Evolutionary conservation across 2,888 invertebrate species (phyloP), one percentile per base, ranked within the genome.

Genomic region (Agrotis clavis): DNA sequence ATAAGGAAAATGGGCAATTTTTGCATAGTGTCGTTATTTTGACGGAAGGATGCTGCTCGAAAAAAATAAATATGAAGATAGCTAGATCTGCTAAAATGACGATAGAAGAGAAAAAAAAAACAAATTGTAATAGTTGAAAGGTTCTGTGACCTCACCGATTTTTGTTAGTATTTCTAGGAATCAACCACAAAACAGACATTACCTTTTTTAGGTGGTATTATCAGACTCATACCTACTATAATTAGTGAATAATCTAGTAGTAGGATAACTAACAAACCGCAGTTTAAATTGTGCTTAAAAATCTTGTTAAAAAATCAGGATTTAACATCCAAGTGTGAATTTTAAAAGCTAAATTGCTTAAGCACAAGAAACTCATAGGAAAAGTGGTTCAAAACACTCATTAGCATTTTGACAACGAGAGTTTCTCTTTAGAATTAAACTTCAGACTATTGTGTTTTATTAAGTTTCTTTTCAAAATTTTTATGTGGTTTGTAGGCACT

Each of bases 381-480:
- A 45, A 50, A 64, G n/a, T 48, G 9, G 18, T 48, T 13, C 21
- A 59, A 78, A 68, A 65, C 64, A 7, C 5, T 14, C 67, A 62
- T 80, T 62, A 68, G 57, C 68, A 78, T 71, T 72, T 59, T 54
- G 30, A 9, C 41, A 41, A 18, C 19, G n/a, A 4, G 16, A 41
- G 14, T 78, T 80, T 78, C 80, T 62, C 68, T 74, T 74, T 59
- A 18, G 14, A n/a, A 21, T 35, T 48, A 35, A 74, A 53, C 7
- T 30, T 18, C 18, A 35, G 21, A 61, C 61, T 57, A 50, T 57
- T 0, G 47, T 48, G 9, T 41, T 41, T 11, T 41, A 9, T 67
- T 61, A 50, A 35, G 30, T 67, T 35, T 45, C 18, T 78, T 71
- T 78, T 71, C 59, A 71, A 78, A 78, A 78, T 78, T 60, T 60